Percentiles rank a stretch among this genome's conserved stretches.
These are phyloP conservation scores for Dinomys branickii DNA, from an alignment of 2,113 vertebrate species.

Conservation along the genomic window DNA sequence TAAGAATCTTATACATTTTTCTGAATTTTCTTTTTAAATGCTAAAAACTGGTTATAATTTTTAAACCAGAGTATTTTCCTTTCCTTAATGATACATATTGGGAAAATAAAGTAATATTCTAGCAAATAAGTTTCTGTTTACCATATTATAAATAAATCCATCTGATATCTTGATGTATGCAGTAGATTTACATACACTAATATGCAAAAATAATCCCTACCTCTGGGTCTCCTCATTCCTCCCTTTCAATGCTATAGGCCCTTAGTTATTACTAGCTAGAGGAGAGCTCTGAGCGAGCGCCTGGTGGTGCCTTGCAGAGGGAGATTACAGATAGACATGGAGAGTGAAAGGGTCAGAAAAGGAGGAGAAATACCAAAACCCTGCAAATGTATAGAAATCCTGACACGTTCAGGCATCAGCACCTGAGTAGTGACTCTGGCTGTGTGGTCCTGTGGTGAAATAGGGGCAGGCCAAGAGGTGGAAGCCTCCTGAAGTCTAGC, in stretches of 20 bases:
- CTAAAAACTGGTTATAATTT: not conserved
- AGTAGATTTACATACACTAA: not conserved
- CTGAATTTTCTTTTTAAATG: not conserved
- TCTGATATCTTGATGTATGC: not conserved
- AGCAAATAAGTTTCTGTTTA: not conserved
- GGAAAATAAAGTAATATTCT: not conserved
- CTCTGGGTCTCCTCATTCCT: not conserved
- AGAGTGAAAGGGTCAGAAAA: not conserved
- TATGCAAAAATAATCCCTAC: not conserved
- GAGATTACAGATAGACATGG: not conserved
- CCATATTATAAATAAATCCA: accelerated
- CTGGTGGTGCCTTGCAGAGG: not conserved
- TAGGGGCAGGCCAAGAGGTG: accelerated
- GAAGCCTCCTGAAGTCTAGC: accelerated
- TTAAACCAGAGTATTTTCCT: not conserved
- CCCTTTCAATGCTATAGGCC: not conserved
- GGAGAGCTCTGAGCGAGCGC: not conserved
- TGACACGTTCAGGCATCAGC: not conserved
- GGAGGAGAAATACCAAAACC: not conserved
- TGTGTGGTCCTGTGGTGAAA: too few species aligned
- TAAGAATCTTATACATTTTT: not conserved
- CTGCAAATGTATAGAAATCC: not conserved
- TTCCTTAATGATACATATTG: not conserved
- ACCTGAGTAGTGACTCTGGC: too few species aligned
- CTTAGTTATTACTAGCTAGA: too few species aligned